Base-by-base conservation (phyloP, 2,113 vertebrate species). In the Rostratula benghalensis region DNA sequence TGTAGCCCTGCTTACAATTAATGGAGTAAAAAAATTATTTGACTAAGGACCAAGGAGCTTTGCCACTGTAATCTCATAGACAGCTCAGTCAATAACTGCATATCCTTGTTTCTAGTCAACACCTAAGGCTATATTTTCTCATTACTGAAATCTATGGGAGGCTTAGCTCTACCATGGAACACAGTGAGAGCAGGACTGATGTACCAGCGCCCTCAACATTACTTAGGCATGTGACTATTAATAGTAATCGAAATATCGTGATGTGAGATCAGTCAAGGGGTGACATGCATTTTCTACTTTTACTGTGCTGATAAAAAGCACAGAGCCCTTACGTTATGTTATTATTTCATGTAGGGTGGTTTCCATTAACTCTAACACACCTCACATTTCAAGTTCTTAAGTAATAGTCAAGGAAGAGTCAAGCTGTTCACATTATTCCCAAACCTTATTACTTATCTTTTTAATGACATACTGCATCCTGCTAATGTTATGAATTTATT, bases 361-460 rank as follows among this genome's bases (percentile, higher is more conserved):
- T 94, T 97, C 96, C 84, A 95, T 96, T 94, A 95, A 93, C 59
- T 94, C 70, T 89, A 94, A 76, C 63, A 81, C 35, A 86, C 74
- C 69, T 95, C 93, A 95, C 74, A 94, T 92, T 97, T 97, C 65
- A 86, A 77, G 54, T 71, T 85, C 84, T 95, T 96, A 97, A 97
- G 90, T 94, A 98, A 97, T 79, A 96, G 60, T 96, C 79, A 97
- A 63, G 43, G 73, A 95, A 90, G 96, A 96, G 68, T 89, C 95
- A 97, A 97, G 69, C 83, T 97, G 91, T 92, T 96, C 37, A 46
- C 87, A 53, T 87, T 95, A 95, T 89, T 96, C 79, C 84, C 84
- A 78, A 88, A 87, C 69, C 71, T 88, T 87, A 93, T 93, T 94
- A 94, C 65, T 95, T 95, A 95, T 37, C 71, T 79, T 90, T 95